phyloP scores from a whole-genome alignment of 2,888 invertebrate genomes.

The Balanococcus diminutus region DNA sequence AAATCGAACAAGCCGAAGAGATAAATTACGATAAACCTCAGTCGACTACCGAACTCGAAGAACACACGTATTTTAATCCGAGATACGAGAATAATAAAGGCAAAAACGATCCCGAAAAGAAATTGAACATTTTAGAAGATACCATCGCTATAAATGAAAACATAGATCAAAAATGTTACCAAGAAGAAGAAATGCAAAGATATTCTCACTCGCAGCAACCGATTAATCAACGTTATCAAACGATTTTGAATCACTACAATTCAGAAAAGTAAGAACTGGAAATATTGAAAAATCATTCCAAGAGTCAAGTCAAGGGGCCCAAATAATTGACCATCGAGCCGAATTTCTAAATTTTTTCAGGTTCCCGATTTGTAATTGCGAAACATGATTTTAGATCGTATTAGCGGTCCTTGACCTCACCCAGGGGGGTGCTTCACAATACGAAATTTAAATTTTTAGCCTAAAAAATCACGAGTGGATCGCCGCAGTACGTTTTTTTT shows the following conservation, averaged over 20 bases:
- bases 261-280: not conserved
- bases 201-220: not conserved
- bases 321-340: too few relatives aligned
- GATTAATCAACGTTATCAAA: constrained; percentile 26
- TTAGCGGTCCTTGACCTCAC: too few relatives aligned
- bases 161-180: not conserved
- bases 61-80: not conserved
- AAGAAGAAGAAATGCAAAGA: constrained; percentile 10
- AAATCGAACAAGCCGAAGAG: constrained; percentile 31
- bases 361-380: too few relatives aligned
- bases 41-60: constrained; percentile 6
- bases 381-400: too few relatives aligned
- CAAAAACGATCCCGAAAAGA: not conserved
- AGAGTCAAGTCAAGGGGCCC: too few relatives aligned
- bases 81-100: constrained; percentile 9
- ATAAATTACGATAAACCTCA: constrained; percentile 20
- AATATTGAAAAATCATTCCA: too few relatives aligned
- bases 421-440: too few relatives aligned
- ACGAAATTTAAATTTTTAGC: too few relatives aligned
- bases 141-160: not conserved
- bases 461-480: too few relatives aligned
- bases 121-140: not conserved
- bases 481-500: too few relatives aligned
- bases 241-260: constrained; percentile 12
- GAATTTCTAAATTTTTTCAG: too few relatives aligned